Evolutionary conservation across 1,140 invertebrate species (phyloP).

Genomic region (Globodera rostochiensis): DNA sequence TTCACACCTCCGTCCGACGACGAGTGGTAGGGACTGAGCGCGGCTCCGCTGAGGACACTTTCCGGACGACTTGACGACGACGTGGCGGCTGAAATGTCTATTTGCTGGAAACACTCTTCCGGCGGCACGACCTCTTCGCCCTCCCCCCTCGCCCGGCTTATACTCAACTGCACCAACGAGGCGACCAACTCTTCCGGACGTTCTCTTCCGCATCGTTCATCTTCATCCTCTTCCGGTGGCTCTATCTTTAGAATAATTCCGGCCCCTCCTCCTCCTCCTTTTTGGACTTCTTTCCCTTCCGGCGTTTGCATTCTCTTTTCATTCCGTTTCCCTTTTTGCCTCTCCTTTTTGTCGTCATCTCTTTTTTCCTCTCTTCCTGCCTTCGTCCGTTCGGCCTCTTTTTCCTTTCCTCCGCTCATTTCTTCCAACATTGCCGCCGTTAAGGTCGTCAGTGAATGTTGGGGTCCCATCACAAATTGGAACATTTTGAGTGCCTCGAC

Average conservation of each 20-base stretch:
- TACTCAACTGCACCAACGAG: background rate
- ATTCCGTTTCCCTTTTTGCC: conserved; percentile 6
- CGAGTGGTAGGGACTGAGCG: background rate
- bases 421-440: conserved; percentile 19
- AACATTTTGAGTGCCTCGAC: conserved; percentile 18
- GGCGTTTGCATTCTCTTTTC: background rate
- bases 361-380: background rate
- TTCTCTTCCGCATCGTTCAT: background rate
- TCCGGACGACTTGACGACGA: background rate
- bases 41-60: background rate
- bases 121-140: background rate
- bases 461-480: conserved; percentile 23
- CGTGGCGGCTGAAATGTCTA: background rate
- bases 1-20: conserved; percentile 21
- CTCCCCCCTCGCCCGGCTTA: background rate
- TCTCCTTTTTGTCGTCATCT: conserved; percentile 32
- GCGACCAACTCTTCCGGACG: background rate
- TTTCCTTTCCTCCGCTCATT: background rate
- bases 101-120: background rate
- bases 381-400: background rate
- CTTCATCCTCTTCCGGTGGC: conserved; percentile 1
- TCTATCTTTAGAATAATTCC: conserved; percentile 4
- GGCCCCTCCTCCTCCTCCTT: background rate
- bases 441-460: conserved; percentile 20
- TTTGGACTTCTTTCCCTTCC: background rate